Conservation (phyloP, 1,140 invertebrate genomes). For the Oryctes rhinoceros region DNA sequence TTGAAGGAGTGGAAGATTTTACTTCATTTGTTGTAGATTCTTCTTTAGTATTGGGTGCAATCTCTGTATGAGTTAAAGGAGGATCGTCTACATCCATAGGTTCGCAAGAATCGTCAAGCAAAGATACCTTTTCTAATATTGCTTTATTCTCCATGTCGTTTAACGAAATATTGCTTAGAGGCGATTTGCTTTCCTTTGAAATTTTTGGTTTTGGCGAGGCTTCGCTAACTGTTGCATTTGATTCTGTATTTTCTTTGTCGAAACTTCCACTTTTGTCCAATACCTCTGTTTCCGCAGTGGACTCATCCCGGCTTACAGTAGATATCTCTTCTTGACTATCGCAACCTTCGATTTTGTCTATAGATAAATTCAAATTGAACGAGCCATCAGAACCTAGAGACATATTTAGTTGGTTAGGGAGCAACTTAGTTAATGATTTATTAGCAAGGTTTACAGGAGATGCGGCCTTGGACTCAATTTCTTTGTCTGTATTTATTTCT, state of each 20-base stretch:
- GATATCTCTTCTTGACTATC: slow-evolving; percentile 31
- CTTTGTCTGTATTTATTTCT: too few relatives aligned
- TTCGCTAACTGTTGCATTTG: not conserved
- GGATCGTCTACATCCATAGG: slow-evolving; percentile 23
- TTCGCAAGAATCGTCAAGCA: not conserved
- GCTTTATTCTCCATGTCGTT: not conserved
- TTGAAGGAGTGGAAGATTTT: slow-evolving; percentile 3
- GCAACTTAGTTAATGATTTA: slow-evolving; percentile 10
- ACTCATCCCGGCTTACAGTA: not conserved
- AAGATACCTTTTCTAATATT: not conserved
- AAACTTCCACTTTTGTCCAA: not conserved
- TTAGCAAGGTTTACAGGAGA: not conserved
- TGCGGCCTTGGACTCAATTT: too few relatives aligned
- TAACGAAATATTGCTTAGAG: not conserved
- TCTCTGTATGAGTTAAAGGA: not conserved
- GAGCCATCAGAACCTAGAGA: slow-evolving; percentile 19
- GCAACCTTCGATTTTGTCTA: not conserved
- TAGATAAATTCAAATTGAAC: not conserved
- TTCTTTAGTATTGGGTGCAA: not conserved
- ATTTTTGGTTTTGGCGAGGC: not conserved
- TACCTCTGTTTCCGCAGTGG: not conserved
- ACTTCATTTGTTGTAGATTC: not conserved
- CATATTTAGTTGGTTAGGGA: not conserved
- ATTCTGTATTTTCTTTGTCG: slow-evolving; percentile 17
- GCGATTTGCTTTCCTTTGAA: not conserved